Evolutionary conservation across 2,888 invertebrate genomes (phyloP).

Genomic region (Leucoma salicis): DNA sequence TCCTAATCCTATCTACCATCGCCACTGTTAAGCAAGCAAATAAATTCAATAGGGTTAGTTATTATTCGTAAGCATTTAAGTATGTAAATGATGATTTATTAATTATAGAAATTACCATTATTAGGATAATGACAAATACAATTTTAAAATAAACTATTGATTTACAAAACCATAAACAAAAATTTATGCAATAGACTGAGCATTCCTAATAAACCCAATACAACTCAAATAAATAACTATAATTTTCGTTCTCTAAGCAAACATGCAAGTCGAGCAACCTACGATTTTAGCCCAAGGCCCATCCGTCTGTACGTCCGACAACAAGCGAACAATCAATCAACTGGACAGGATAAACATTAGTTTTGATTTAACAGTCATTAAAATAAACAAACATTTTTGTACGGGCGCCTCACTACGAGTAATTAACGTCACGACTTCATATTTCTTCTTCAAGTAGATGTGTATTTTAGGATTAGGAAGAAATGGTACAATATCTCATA

Average conservation of each 20-base stretch:
- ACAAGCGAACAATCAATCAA: constrained; percentile 62
- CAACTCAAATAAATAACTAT: constrained; percentile 14
- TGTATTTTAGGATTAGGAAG: constrained; percentile 26
- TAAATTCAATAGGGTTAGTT: too few relatives aligned
- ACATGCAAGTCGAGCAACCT: constrained; percentile 11
- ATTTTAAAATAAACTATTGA: not conserved
- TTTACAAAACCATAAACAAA: not conserved
- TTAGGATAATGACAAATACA: too few relatives aligned
- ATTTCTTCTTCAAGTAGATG: constrained; percentile 43
- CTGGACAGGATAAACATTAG: constrained; percentile 62
- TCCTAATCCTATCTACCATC: too few relatives aligned
- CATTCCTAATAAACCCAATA: constrained; percentile 1
- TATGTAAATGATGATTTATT: too few relatives aligned
- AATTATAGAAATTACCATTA: too few relatives aligned
- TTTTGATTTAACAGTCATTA: constrained; percentile 66
- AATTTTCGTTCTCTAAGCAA: constrained; percentile 17
- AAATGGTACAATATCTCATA: constrained; percentile 37
- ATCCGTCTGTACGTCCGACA: constrained; percentile 40
- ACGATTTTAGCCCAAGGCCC: constrained; percentile 45
- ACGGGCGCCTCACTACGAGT: constrained; percentile 45
- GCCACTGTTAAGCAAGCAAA: too few relatives aligned
- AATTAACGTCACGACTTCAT: constrained; percentile 64
- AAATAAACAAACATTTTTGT: constrained; percentile 61
- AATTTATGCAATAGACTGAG: not conserved
- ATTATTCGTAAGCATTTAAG: too few relatives aligned